Base-by-base conservation (phyloP, 2,888 invertebrate species). In the Ariolimax columbianus region DNA sequence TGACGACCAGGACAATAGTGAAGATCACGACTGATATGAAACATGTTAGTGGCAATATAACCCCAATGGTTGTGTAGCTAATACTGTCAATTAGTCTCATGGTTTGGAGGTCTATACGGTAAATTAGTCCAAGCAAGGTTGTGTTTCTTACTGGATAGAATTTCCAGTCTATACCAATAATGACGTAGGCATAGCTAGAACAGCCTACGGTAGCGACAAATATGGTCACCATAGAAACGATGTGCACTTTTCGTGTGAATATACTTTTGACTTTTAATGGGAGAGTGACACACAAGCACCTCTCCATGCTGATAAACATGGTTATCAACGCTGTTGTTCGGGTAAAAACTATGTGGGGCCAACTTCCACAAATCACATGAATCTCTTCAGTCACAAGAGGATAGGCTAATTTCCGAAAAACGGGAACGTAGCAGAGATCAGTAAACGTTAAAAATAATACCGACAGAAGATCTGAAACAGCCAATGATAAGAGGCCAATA, bases 41-140 rank as follows among this genome's bases (percentile, higher is more conserved):
- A 55, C 55, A 77, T 6, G 77, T 26, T 55, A 77, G 19, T 4
- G 77, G 77, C 77, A 77, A 88, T 77, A 19, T 66, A 6, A 68
- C 33, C 36, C 77, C 77, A 77, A 36, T 77, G 17, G 55, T 19
- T 19, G 55, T 36, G 26, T 23, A 77, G 2, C 47, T n/a, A 33
- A 77, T 14, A 7, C 36, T 0, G 38, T 77, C 77, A 47, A 36
- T 23, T 4, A 55, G 19, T 36, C 55, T 36, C 17, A 36, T 51
- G 4, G 17, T 55, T 33, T 51, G 26, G 1, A 33, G 36, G 55
- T 38, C 38, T 55, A 55, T 55, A 19, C 7, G 40, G 19, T 55
- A 77, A 23, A 36, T 26, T 0, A 79, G n/a, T 30, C 79, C 40
- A 30, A 79, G 6, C 19, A 79, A 30, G 7, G 66, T 79, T 40